Evolutionary conservation across 1,140 invertebrate genomes (phyloP).

Genomic region (Pseudomyrmex dendroicus): DNA sequence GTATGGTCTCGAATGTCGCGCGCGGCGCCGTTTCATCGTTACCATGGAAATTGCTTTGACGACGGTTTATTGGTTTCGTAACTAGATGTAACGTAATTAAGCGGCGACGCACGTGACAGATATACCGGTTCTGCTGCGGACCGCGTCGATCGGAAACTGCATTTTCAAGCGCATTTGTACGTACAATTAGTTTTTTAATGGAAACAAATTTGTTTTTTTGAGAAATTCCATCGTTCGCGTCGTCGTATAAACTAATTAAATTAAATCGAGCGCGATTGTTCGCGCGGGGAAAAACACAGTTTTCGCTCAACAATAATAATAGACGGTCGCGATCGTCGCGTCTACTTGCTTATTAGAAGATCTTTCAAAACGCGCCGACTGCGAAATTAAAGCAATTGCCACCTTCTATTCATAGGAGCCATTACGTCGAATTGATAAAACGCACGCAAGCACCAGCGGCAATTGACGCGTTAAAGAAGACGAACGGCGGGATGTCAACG

Average conservation of each 20-base stretch:
- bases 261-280: too few relatives aligned
- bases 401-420: conserved; percentile 51
- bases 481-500: conserved; percentile 39
- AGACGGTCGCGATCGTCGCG: neutral
- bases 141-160: neutral
- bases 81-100: conserved; percentile 58
- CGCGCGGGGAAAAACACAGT: neutral
- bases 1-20: conserved; percentile 29
- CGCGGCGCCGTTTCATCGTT: conserved; percentile 47
- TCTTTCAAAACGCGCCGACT: conserved; percentile 33
- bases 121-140: neutral
- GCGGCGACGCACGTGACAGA: conserved; percentile 29
- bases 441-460: conserved; percentile 48
- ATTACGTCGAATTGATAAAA: conserved; percentile 57
- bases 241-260: too few relatives aligned
- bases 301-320: neutral
- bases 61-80: conserved; percentile 60
- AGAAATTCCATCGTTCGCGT: too few relatives aligned
- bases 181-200: neutral
- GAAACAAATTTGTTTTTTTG: too few relatives aligned
- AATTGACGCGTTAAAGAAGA: conserved; percentile 54
- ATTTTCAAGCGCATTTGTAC: conserved; percentile 19
- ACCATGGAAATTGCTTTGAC: conserved; percentile 60
- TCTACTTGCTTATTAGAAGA: neutral
- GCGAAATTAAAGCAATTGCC: conserved; percentile 57